Evolutionary conservation across 2,888 invertebrate species (phyloP).

Genomic region (Drosophila percnosoma): DNA sequence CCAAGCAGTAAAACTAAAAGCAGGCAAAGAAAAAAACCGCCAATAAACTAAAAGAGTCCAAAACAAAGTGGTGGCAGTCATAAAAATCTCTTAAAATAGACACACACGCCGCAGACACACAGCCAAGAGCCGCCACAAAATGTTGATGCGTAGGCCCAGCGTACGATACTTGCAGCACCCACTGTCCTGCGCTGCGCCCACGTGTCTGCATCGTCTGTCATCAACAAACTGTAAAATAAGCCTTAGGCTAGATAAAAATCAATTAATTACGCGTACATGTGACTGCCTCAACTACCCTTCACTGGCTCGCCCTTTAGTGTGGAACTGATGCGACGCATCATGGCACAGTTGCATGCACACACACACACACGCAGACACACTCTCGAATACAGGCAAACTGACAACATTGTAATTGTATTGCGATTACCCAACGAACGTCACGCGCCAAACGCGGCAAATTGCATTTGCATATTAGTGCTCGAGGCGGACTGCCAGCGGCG

Average conservation of each 20-base stretch:
- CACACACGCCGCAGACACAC: slow-evolving; percentile 34
- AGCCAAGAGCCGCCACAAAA: slow-evolving; percentile 25
- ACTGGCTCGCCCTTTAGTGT: slow-evolving; percentile 25
- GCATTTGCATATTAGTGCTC: slow-evolving; percentile 78
- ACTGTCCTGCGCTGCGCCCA: slow-evolving; percentile 38
- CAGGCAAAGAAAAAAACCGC: slow-evolving; percentile 21
- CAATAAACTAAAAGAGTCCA: slow-evolving; percentile 12
- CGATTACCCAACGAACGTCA: slow-evolving; percentile 82
- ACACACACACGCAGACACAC: slow-evolving; percentile 20
- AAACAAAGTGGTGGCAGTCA: slow-evolving; percentile 58
- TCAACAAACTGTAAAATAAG: slow-evolving; percentile 81
- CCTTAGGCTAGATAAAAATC: slow-evolving; percentile 84
- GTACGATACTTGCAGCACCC: neutral
- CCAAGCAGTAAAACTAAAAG: slow-evolving; percentile 36
- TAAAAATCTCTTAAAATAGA: slow-evolving; percentile 78
- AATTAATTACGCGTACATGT: slow-evolving; percentile 83
- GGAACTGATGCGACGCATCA: slow-evolving; percentile 56
- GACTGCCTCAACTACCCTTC: slow-evolving; percentile 37
- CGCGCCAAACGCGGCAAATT: slow-evolving; percentile 82
- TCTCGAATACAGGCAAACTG: slow-evolving; percentile 34
- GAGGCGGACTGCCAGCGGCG: slow-evolving; percentile 27
- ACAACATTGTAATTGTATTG: slow-evolving; percentile 79
- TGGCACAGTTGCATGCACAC: slow-evolving; percentile 31
- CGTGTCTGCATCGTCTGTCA: slow-evolving; percentile 76
- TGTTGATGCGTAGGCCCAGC: slow-evolving; percentile 25